A percentile compares a stretch with the other conserved stretches of the same genome.
Conservation (phyloP, 2,797 vertebrate species). For the Rousettus madagascariensis region DNA sequence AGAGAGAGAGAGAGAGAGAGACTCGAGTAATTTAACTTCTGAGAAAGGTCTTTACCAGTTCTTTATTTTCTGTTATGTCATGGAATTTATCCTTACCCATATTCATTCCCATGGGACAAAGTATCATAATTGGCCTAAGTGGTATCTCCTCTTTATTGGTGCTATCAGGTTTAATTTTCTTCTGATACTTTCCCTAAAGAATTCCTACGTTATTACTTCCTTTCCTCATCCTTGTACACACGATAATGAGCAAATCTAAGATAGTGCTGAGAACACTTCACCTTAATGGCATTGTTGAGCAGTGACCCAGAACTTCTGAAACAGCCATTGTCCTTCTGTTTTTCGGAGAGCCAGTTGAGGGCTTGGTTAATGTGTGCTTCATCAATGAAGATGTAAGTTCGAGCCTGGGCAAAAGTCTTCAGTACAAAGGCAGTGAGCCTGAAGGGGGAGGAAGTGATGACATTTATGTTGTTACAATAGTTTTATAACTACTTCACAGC, state of each 20-base stretch:
- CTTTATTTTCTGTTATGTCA: neutral
- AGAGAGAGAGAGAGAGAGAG: too few species aligned
- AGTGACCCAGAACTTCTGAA: conserved; percentile 89
- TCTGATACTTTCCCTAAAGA: neutral
- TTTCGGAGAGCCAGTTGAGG: conserved; percentile 84
- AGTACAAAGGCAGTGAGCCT: conserved; percentile 95
- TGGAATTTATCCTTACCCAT: neutral
- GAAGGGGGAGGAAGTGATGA: neutral
- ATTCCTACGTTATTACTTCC: neutral
- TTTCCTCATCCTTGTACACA: neutral
- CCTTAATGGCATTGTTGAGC: conserved; percentile 91
- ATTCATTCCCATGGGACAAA: neutral
- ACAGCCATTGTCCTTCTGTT: conserved; percentile 87
- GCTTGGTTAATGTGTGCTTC: conserved; percentile 83
- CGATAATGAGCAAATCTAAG: neutral
- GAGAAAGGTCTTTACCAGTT: neutral
- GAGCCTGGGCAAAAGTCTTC: conserved; percentile 90
- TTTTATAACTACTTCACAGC: neutral
- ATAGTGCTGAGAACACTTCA: neutral
- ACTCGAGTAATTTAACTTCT: neutral
- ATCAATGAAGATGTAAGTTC: conserved; percentile 86
- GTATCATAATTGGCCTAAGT: neutral
- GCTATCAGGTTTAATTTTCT: neutral
- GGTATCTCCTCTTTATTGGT: neutral
- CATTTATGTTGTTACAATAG: neutral